Conservation (phyloP, 2,888 invertebrate genomes). For the Dione vanillae region DNA sequence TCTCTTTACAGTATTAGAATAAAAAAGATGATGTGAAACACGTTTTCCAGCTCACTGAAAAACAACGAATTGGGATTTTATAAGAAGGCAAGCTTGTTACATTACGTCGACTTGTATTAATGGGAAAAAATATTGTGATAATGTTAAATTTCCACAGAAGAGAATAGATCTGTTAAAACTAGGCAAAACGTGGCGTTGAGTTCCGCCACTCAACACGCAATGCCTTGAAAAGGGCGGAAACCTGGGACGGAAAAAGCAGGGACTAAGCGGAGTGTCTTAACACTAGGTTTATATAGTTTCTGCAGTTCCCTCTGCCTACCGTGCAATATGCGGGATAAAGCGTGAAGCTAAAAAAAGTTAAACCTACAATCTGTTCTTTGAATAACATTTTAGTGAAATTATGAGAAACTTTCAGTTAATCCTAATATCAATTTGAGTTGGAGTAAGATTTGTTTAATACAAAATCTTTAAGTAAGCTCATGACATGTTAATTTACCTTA, state of each 20-base stretch:
- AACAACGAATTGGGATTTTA: conserved; percentile 34
- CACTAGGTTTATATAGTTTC: no score
- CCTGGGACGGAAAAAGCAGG: no score
- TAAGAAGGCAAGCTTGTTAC: conserved; percentile 29
- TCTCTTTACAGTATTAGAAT: conserved; percentile 24
- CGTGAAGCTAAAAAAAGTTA: neutral
- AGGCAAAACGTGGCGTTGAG: no score
- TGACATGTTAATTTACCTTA: no score
- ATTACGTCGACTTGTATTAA: conserved; percentile 22
- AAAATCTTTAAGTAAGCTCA: neutral
- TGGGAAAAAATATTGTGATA: neutral
- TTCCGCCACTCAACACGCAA: no score
- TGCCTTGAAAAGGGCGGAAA: no score
- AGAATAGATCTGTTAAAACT: no score
- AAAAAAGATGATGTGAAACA: conserved; percentile 22
- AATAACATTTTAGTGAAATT: neutral
- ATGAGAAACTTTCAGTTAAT: neutral
- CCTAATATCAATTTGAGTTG: neutral
- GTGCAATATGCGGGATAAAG: neutral
- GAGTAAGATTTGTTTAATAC: neutral
- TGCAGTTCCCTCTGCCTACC: no score
- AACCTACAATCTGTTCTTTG: no score
- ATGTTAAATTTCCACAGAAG: neutral
- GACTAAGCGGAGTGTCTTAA: no score
- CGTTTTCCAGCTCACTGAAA: conserved; percentile 32